Evolutionary conservation across 64 coral and sea anemone species (phyloP), one percentile per base, ranked within the genome.

Genomic region (Catalaphyllia jardinei): DNA sequence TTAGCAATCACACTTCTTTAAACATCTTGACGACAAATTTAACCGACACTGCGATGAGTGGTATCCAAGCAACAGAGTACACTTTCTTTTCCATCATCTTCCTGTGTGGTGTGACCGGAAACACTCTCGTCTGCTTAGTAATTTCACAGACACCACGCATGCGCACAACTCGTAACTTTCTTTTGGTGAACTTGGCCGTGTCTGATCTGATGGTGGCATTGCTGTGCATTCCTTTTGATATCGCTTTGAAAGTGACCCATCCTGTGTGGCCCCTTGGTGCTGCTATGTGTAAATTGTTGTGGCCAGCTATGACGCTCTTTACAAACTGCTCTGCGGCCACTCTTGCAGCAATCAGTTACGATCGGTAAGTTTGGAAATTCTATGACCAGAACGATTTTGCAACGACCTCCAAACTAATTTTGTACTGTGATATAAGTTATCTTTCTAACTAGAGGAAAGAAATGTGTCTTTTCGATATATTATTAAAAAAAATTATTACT

Each of bases 261-360:
- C 82, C 84, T 52, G 75, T 54, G 0, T 92, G 90, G 90, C 60
- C 86, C 0, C 75, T 92, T 22, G 90, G 90, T 28, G 25, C 82
- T 42, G 75, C 60, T 11, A 62, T 92, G 69, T 92, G 90, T 60
- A 92, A 92, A 64, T 20, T 92, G 27, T 35, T 92, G 16, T 92
- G 90, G 90, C 90, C 90, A 13, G 84, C 90, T 5, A 92, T 92
- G 90, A 92, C 90, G 8, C 75, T 92, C 22, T 84, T 92, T 6
- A 87, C 90, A 60, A 92, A 84, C 49, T 92, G 90, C 67, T 92
- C 90, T 12, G 90, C 90, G 0, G 90, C 90, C 31, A 92, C 90
- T 11, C 83, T 92, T 11, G 90, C 90, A 0, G 90, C 83, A 27
- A 92, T 92, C 42, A 92, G 90, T 52, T 92, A 79, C 67, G 90